phyloP scores from a whole-genome alignment of 1,140 invertebrate species.

The Conus ventricosus region DNA sequence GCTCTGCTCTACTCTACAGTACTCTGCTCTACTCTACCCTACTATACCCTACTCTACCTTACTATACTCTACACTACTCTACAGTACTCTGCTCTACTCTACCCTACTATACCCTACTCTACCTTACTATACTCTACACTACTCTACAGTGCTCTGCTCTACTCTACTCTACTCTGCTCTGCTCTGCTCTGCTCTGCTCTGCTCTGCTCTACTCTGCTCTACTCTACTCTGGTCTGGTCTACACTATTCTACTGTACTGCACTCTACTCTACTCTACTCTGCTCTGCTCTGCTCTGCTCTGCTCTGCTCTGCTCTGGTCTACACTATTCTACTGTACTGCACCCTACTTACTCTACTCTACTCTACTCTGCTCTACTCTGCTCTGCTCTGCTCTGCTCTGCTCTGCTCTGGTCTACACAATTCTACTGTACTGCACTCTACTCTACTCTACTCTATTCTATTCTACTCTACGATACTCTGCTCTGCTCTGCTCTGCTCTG shows the following conservation, averaged over 20 bases:
- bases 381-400: neutral
- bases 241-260: neutral
- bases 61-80: neutral
- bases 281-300: neutral
- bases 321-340: neutral
- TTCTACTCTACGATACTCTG: neutral
- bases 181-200: slow-evolving; percentile 22
- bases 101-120: neutral
- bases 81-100: neutral
- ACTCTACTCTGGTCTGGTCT: slow-evolving; percentile 3
- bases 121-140: neutral
- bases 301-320: neutral
- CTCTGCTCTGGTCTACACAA: neutral
- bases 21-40: neutral
- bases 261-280: slow-evolving; percentile 1
- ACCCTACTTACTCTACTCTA: neutral
- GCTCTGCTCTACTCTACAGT: neutral
- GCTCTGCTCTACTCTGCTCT: slow-evolving; percentile 25
- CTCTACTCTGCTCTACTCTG: neutral
- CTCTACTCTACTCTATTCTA: too few relatives aligned
- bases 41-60: neutral
- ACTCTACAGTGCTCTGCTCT: neutral
- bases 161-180: neutral
- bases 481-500: too few relatives aligned
- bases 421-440: neutral